A percentile compares a stretch with the other conserved stretches of the same genome.
These are phyloP conservation scores for Sebastes schlegelii DNA, from an alignment of 2,113 vertebrate species.

Conservation along the genomic window DNA sequence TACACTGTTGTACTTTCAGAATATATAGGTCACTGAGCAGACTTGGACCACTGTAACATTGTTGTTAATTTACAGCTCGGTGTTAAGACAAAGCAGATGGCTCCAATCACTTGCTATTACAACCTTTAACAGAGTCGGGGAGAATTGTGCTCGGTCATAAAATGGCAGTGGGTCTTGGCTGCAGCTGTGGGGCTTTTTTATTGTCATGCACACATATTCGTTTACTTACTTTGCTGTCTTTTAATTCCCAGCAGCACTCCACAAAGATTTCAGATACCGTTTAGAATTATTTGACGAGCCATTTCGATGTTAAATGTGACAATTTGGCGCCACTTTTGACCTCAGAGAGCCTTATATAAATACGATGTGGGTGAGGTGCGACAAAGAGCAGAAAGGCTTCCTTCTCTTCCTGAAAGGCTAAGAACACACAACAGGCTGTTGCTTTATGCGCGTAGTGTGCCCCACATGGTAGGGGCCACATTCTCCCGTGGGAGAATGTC, in stretches of 20 bases:
- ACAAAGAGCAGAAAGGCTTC: slow-evolving; percentile 31
- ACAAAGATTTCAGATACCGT: background rate
- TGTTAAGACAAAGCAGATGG: slow-evolving; percentile 68
- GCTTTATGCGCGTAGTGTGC: slow-evolving; percentile 57
- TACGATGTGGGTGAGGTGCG: slow-evolving; percentile 42
- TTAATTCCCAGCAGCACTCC: slow-evolving; percentile 18
- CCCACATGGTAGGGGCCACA: slow-evolving; percentile 37
- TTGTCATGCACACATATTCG: slow-evolving; percentile 55
- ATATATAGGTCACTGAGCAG: slow-evolving; percentile 38
- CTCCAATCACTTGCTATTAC: slow-evolving; percentile 62
- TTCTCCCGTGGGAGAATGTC: slow-evolving; percentile 51
- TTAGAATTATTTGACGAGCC: slow-evolving; percentile 26
- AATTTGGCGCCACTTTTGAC: slow-evolving; percentile 39
- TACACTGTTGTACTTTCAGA: slow-evolving; percentile 21
- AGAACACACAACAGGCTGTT: slow-evolving; percentile 54
- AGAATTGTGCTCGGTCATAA: slow-evolving; percentile 68
- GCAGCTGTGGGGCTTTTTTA: slow-evolving; percentile 55
- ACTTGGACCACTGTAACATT: slow-evolving; percentile 37
- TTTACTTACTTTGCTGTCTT: slow-evolving; percentile 43
- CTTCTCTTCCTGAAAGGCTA: slow-evolving; percentile 36
- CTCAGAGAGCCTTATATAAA: slow-evolving; percentile 49
- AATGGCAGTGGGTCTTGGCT: slow-evolving; percentile 65
- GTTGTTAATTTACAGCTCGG: slow-evolving; percentile 47
- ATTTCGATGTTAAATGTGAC: slow-evolving; percentile 36
- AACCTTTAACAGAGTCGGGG: slow-evolving; percentile 68